Percentiles rank a stretch among this genome's conserved stretches.
phyloP scores from a whole-genome alignment of 2,888 invertebrate genomes.

The Dendrolimus pini region DNA sequence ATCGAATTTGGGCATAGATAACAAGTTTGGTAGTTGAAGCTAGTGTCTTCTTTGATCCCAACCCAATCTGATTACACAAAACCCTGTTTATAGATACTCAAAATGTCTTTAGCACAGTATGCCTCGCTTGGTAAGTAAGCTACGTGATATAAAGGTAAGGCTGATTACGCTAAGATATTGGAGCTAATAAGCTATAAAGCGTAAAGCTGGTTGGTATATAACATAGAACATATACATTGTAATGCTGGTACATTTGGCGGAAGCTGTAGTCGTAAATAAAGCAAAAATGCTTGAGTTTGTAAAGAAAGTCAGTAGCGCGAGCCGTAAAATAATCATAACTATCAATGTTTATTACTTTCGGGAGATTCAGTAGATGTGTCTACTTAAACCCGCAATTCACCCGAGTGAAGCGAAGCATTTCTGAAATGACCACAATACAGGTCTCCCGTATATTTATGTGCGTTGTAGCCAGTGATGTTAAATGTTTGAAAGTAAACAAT shows the following conservation, averaged over 20 bases:
- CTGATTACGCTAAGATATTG: slow-evolving; percentile 10
- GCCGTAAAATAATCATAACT: slow-evolving; percentile 23
- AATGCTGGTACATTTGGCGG: slow-evolving; percentile 12
- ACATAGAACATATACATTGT: slow-evolving; percentile 8
- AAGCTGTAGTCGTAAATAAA: slow-evolving; percentile 8
- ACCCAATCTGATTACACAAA: slow-evolving; percentile 50
- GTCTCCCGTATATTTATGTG: not conserved
- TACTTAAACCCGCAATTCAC: slow-evolving; percentile 22
- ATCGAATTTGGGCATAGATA: slow-evolving; percentile 65
- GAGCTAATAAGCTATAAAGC: not conserved
- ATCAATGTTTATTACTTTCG: slow-evolving; percentile 23
- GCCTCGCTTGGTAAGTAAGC: slow-evolving; percentile 40
- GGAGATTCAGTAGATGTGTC: slow-evolving; percentile 30
- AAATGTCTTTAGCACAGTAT: slow-evolving; percentile 36
- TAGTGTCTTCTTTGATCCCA: slow-evolving; percentile 66
- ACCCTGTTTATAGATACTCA: slow-evolving; percentile 40
- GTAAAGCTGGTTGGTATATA: not conserved
- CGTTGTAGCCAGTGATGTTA: not conserved
- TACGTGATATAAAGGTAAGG: slow-evolving; percentile 23
- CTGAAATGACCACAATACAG: slow-evolving; percentile 17
- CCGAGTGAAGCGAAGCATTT: slow-evolving; percentile 24
- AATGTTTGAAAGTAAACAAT: not conserved
- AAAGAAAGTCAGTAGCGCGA: slow-evolving; percentile 12
- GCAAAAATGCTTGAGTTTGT: slow-evolving; percentile 9
- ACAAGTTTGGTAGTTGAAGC: slow-evolving; percentile 66